Evolutionary conservation across 2,797 vertebrate genomes (phyloP).

Genomic region (Hylomyscus alleni): DNA sequence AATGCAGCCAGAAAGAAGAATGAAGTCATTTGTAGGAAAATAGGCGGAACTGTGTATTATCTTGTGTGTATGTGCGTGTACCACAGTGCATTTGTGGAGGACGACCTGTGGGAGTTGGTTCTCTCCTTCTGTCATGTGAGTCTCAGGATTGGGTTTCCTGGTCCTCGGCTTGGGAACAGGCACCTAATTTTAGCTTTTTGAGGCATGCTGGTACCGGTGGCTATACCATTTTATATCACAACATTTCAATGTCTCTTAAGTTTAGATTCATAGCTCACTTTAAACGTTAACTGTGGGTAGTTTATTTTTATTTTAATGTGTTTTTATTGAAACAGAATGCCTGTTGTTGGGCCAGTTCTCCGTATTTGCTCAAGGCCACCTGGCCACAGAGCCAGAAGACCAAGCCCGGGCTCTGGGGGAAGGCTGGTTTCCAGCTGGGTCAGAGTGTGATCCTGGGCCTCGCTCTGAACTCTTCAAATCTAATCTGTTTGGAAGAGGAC

Average conservation of each 20-base stretch:
- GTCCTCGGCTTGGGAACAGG: neutral
- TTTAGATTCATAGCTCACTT: neutral
- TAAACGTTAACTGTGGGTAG: neutral
- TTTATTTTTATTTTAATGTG: neutral
- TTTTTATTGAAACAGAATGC: neutral
- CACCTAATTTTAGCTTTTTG: neutral
- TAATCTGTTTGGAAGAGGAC: neutral
- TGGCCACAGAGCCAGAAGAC: neutral
- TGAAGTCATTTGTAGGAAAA: neutral
- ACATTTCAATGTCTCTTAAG: conserved; percentile 28
- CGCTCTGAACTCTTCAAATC: neutral
- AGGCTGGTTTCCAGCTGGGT: neutral
- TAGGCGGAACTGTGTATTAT: neutral
- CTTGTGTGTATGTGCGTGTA: rapidly evolving
- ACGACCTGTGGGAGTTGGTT: neutral
- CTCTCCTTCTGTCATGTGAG: neutral
- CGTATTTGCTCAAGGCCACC: neutral
- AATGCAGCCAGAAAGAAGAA: too few relatives aligned
- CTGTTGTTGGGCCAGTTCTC: neutral
- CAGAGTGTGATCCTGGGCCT: neutral
- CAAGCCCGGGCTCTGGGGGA: neutral
- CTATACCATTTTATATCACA: neutral
- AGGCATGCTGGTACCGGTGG: neutral
- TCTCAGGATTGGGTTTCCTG: neutral
- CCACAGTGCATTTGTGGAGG: neutral